Evolutionary conservation across 2,888 invertebrate species (phyloP), one percentile per base, ranked within the genome.

Genomic region (Griposia aprilina): DNA sequence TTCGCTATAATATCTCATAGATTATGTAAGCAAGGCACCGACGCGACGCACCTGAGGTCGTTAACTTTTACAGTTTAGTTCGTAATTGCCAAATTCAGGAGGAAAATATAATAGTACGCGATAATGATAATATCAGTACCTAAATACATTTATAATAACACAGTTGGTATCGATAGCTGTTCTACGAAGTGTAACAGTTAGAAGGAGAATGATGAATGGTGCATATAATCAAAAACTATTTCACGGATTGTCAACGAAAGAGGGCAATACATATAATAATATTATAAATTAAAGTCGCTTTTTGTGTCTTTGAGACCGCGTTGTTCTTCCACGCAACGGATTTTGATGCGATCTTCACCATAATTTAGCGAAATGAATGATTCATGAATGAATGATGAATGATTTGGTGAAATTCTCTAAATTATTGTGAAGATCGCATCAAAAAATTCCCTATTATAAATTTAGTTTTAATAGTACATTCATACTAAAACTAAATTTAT

Each of bases 11-110:
- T 70, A 57, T 75, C 74, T 69, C 59, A 62, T 57, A 76, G 26
- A 78, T 81, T 82, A 82, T 67, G 41, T 76, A 80, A 74, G 66
- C 30, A 63, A 72, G 52, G 78, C 68, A 73, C 63, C 80, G 81
- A 59, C 75, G 26, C 52, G 81, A 59, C 75, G n/a, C 52, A 78
- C 50, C 76, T 74, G 55, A 76, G 87, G 79, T 87, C 78, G 65
- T 83, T 85, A 80, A 80, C 84, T 81, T 84, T 81, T 75, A 62
- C 80, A 76, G 57, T 80, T 77, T 74, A 68, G 72, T 50, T 60
- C 52, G 57, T 74, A 83, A 84, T 78, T 82, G 66, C 76, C 77
- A 74, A 71, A 76, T 17, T 75, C 30, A 74, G n/a, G 60, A 80
- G 72, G 63, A 81, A 76, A 83, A 83, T 84, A 45, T 72, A 41